A percentile compares a stretch with the other conserved stretches of the same genome.
These are phyloP conservation scores for Aegithalos caudatus DNA, from an alignment of 2,113 vertebrate genomes.

Conservation along the genomic window DNA sequence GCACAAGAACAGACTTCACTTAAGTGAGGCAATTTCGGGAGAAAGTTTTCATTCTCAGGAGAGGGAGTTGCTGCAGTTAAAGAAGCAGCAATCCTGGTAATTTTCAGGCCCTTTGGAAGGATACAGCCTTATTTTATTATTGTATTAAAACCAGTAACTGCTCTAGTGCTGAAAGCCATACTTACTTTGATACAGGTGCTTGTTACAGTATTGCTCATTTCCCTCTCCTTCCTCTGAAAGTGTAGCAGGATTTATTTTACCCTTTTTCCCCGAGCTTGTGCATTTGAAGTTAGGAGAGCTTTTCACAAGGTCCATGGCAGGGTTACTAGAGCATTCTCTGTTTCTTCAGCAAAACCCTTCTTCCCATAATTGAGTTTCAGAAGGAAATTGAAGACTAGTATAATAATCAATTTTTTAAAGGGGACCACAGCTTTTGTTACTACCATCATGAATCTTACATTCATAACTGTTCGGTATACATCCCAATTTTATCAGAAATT, in stretches of 20 bases:
- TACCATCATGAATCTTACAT: neutral
- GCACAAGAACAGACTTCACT: neutral
- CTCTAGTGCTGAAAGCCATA: neutral
- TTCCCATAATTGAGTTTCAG: neutral
- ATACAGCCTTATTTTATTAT: neutral
- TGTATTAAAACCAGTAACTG: neutral
- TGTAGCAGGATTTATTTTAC: neutral
- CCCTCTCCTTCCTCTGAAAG: neutral
- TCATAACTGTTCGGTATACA: neutral
- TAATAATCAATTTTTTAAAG: neutral
- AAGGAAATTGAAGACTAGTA: neutral
- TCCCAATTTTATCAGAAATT: neutral
- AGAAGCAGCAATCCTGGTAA: neutral
- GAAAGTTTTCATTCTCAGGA: neutral
- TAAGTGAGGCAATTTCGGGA: neutral
- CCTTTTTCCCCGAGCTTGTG: neutral
- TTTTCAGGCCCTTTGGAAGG: neutral
- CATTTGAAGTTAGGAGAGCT: neutral
- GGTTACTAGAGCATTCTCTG: neutral
- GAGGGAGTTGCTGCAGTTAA: neutral
- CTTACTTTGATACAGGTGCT: neutral
- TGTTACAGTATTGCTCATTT: neutral
- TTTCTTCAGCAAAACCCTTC: neutral
- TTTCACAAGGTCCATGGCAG: neutral
- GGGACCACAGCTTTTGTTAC: neutral